These are phyloP conservation scores for Epizoanthus rinbou DNA, from an alignment of 92 coral and sea anemone genomes.

Conservation along the genomic window DNA sequence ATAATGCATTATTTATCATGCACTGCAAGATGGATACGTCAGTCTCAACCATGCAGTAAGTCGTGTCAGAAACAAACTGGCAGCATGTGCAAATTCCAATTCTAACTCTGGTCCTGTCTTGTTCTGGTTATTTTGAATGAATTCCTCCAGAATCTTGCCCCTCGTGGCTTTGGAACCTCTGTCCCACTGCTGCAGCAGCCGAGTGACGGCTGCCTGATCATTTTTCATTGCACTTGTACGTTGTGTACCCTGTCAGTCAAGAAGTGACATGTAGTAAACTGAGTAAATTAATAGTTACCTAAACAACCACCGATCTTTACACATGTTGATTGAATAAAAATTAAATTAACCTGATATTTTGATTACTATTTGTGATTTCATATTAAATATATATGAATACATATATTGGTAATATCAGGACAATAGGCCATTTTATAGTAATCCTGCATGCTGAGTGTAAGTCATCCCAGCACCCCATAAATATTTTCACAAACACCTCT, in stretches of 20 bases:
- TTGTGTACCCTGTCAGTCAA: neutral
- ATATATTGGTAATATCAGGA: too few species aligned
- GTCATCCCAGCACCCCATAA: too few species aligned
- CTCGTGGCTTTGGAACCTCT: conserved; percentile 87
- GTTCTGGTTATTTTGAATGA: conserved; percentile 72
- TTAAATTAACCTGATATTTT: too few species aligned
- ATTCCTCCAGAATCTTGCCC: conserved; percentile 88
- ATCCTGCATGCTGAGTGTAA: too few species aligned
- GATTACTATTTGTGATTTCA: too few species aligned
- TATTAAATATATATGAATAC: too few species aligned
- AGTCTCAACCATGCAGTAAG: conserved; percentile 95
- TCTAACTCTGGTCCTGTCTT: conserved; percentile 97
- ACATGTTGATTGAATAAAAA: too few species aligned
- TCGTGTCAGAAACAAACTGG: conserved; percentile 95
- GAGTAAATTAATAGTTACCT: neutral
- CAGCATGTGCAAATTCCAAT: conserved; percentile 95
- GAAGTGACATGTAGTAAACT: neutral
- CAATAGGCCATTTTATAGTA: too few species aligned
- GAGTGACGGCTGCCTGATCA: conserved; percentile 86
- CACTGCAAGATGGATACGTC: conserved; percentile 73
- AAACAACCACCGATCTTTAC: too few species aligned
- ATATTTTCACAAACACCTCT: too few species aligned
- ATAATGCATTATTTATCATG: too few species aligned
- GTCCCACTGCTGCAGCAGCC: conserved; percentile 93
- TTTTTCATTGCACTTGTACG: conserved; percentile 55